These are phyloP conservation scores for Bedellia somnulentella DNA, from an alignment of 2,888 invertebrate genomes.

Conservation along the genomic window DNA sequence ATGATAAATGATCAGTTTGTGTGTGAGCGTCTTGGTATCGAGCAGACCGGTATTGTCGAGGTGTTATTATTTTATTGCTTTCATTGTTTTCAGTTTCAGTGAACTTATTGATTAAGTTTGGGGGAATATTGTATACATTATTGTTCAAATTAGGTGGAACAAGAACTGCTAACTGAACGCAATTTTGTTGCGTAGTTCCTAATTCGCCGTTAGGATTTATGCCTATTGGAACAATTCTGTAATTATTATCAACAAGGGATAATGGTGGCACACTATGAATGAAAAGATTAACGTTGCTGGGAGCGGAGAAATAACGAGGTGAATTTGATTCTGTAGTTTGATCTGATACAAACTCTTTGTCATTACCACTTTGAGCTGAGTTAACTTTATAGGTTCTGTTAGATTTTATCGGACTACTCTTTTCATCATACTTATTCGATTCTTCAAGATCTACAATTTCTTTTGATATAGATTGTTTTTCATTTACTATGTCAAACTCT, in stretches of 20 bases:
- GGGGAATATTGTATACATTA: conserved; percentile 41
- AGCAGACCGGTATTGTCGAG: conserved; percentile 47
- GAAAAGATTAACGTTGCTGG: conserved; percentile 42
- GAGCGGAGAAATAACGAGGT: conserved; percentile 31
- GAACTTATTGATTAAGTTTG: conserved; percentile 34
- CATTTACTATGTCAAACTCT: conserved; percentile 33
- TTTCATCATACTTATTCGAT: conserved; percentile 17
- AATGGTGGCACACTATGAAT: conserved; percentile 46
- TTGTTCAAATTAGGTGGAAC: conserved; percentile 53
- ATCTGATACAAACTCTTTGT: conserved; percentile 32
- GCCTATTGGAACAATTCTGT: conserved; percentile 47
- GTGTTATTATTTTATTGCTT: conserved; percentile 37
- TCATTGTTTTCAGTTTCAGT: conserved; percentile 22
- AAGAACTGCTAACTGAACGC: conserved; percentile 63
- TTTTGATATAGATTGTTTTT: conserved; percentile 8
- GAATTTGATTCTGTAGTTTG: conserved; percentile 45
- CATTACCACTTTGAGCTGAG: conserved; percentile 30
- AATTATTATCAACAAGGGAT: conserved; percentile 39
- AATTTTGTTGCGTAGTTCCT: conserved; percentile 39
- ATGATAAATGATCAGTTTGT: conserved; percentile 64
- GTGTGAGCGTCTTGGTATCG: conserved; percentile 65
- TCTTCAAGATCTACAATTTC: conserved; percentile 12
- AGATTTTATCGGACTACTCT: conserved; percentile 35
- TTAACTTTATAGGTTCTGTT: conserved; percentile 42
- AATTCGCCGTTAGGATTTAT: conserved; percentile 42